Evolutionary conservation across 2,113 vertebrate species (phyloP).

Genomic region (Ciconia maguari): DNA sequence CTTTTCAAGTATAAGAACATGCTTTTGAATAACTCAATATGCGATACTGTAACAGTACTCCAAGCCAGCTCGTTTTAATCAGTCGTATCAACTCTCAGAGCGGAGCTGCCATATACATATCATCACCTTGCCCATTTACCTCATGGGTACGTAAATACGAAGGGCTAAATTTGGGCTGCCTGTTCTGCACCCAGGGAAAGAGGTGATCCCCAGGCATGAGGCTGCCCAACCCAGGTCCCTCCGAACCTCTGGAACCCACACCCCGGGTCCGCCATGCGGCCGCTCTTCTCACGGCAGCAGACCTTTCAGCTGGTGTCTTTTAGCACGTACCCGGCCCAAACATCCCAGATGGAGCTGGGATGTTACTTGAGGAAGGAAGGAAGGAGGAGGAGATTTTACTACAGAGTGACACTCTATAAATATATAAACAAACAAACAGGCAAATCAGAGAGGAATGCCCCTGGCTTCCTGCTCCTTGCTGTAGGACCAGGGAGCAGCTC

Average conservation of each 20-base stretch:
- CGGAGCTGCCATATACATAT: constrained; percentile 38
- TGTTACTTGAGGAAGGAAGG: neutral
- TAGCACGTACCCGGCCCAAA: neutral
- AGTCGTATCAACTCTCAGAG: neutral
- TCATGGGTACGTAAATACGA: neutral
- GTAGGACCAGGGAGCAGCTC: neutral
- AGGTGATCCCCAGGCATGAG: neutral
- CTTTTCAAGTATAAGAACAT: constrained; percentile 67
- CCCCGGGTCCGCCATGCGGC: neutral
- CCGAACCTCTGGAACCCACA: neutral
- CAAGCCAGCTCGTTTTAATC: constrained; percentile 61
- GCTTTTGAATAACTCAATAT: constrained; percentile 72
- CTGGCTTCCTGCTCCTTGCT: neutral
- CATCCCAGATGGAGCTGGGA: neutral
- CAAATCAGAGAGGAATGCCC: neutral
- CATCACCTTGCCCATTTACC: constrained; percentile 30
- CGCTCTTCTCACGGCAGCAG: neutral
- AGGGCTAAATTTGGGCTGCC: neutral
- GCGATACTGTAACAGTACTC: constrained; percentile 45
- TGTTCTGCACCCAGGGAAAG: neutral
- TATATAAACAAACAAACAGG: constrained; percentile 2
- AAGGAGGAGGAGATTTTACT: neutral
- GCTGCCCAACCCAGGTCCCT: neutral
- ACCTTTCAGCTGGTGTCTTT: neutral
- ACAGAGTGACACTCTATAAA: neutral